phyloP scores from a whole-genome alignment of 2,113 vertebrate genomes.

The Chionodraco myersi region DNA sequence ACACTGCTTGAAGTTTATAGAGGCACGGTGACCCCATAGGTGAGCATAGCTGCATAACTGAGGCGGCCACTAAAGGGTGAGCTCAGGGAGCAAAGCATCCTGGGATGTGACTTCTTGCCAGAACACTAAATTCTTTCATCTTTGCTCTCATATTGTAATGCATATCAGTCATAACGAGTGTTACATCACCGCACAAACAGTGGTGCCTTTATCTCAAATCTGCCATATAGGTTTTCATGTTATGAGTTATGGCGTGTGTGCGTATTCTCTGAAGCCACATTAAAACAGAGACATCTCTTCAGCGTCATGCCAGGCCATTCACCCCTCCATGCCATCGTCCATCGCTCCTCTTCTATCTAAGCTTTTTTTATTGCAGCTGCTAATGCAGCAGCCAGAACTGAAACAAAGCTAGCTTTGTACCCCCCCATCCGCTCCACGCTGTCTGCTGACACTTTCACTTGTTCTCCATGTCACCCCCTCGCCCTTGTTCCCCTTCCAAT shows the following conservation, averaged over 20 bases:
- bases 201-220: constrained; percentile 52
- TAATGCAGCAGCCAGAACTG: constrained; percentile 80
- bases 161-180: constrained; percentile 61
- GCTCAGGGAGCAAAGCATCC: constrained; percentile 62
- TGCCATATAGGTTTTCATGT: constrained; percentile 49
- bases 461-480: constrained; percentile 73
- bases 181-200: constrained; percentile 65
- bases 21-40: constrained; percentile 64
- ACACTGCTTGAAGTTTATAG: constrained; percentile 55
- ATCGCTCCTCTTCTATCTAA: constrained; percentile 61
- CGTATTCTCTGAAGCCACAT: constrained; percentile 58
- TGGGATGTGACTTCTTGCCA: constrained; percentile 66
- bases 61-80: constrained; percentile 56
- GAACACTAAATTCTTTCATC: constrained; percentile 62
- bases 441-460: constrained; percentile 80
- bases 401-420: constrained; percentile 85
- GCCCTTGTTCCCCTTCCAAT: constrained; percentile 71
- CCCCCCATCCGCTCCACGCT: constrained; percentile 50
- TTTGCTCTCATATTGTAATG: constrained; percentile 63
- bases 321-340: constrained; percentile 60
- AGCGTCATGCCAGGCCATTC: constrained; percentile 66
- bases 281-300: constrained; percentile 81
- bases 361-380: constrained; percentile 83
- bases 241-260: constrained; percentile 62
- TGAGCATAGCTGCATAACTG: constrained; percentile 59